Evolutionary conservation across 2,113 vertebrate species (phyloP).

Genomic region (Hippolais icterina): DNA sequence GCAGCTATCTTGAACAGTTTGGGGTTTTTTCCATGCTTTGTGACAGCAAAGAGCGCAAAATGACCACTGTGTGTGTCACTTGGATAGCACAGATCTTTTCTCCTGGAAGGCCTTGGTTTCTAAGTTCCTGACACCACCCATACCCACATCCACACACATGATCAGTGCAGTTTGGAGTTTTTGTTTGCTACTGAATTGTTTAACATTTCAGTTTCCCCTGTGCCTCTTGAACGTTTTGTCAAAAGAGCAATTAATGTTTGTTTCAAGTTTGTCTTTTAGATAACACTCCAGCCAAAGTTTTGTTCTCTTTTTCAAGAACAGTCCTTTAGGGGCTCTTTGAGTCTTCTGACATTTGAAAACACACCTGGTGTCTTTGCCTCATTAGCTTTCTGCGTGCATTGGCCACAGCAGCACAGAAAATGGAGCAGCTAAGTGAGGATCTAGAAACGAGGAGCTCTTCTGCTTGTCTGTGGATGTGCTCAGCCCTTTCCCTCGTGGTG

Average conservation of each 20-base stretch:
- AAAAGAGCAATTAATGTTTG: not conserved
- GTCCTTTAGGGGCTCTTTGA: not conserved
- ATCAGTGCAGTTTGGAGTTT: not conserved
- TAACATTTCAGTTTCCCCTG: not conserved
- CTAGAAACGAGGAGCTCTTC: not conserved
- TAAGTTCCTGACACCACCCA: not conserved
- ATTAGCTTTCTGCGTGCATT: not conserved
- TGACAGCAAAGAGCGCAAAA: not conserved
- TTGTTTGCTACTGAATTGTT: not conserved
- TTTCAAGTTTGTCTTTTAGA: not conserved
- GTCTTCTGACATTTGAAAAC: not conserved
- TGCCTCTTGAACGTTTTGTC: not conserved
- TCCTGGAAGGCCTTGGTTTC: not conserved
- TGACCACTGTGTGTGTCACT: not conserved
- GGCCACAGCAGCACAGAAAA: not conserved
- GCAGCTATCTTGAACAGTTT: not conserved
- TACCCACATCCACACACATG: not conserved
- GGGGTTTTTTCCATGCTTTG: not conserved
- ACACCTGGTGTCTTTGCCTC: not conserved
- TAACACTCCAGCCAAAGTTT: not conserved
- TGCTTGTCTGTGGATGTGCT: not conserved
- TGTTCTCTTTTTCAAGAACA: not conserved
- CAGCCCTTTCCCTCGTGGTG: rapidly evolving
- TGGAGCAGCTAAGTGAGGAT: not conserved
- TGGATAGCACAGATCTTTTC: not conserved